These are phyloP conservation scores for Contarinia nasturtii DNA, from an alignment of 1,140 invertebrate genomes.

Conservation along the genomic window DNA sequence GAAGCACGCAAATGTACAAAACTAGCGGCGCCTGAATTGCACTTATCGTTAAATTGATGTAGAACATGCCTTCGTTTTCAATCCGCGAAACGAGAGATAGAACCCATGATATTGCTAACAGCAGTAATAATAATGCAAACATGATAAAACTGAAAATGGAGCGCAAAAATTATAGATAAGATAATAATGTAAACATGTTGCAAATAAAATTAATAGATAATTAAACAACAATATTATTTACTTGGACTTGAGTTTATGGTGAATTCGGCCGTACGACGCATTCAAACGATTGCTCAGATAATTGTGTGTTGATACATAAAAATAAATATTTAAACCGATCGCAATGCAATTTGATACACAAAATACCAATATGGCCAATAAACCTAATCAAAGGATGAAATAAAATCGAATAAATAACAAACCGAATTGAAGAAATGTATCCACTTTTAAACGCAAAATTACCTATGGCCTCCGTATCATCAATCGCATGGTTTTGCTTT, in stretches of 20 bases:
- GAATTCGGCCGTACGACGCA: slow-evolving; percentile 55
- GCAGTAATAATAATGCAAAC: slow-evolving; percentile 49
- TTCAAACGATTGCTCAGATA: slow-evolving; percentile 44
- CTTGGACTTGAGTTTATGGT: slow-evolving; percentile 66
- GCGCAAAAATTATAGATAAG: slow-evolving; percentile 4
- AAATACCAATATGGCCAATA: slow-evolving; percentile 58
- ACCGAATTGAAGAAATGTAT: background rate
- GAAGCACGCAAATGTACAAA: slow-evolving; percentile 52
- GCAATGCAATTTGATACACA: slow-evolving; percentile 60
- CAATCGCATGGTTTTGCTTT: slow-evolving; percentile 26
- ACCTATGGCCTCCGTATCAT: slow-evolving; percentile 45
- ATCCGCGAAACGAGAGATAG: slow-evolving; percentile 53
- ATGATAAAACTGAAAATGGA: slow-evolving; percentile 47
- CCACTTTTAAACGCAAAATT: slow-evolving; percentile 7
- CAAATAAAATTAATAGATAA: background rate
- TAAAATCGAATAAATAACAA: slow-evolving; percentile 7
- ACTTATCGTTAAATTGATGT: slow-evolving; percentile 53
- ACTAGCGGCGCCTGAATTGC: slow-evolving; percentile 48
- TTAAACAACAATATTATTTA: slow-evolving; percentile 19
- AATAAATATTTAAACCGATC: slow-evolving; percentile 55
- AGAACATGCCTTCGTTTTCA: slow-evolving; percentile 44
- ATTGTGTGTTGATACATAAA: slow-evolving; percentile 58
- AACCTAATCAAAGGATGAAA: slow-evolving; percentile 32
- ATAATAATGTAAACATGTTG: background rate
- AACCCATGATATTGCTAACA: slow-evolving; percentile 53